These are phyloP conservation scores for Drosophila rufa DNA, from an alignment of 1,140 invertebrate genomes.

Conservation along the genomic window DNA sequence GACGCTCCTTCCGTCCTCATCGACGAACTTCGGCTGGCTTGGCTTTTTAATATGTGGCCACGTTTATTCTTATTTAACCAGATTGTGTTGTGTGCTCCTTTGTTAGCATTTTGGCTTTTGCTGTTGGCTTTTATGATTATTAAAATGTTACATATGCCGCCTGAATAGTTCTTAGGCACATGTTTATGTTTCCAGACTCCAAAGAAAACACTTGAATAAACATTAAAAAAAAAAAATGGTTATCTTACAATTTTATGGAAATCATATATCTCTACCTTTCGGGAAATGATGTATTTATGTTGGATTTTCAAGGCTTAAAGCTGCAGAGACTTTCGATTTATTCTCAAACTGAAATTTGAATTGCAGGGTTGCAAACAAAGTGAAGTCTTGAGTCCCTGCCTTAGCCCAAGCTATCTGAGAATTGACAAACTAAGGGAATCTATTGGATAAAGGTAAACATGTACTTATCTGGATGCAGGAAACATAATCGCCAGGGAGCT, in stretches of 20 bases:
- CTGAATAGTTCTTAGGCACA: conserved; percentile 11
- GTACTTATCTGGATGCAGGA: conserved; percentile 28
- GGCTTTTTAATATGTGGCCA: conserved; percentile 74
- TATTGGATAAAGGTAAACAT: conserved; percentile 20
- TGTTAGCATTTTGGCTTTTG: conserved; percentile 47
- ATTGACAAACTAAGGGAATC: conserved; percentile 8
- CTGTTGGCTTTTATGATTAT: conserved; percentile 78
- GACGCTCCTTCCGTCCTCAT: conserved; percentile 2
- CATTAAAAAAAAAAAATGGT: background rate
- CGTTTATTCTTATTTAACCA: conserved; percentile 62
- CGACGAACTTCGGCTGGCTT: conserved; percentile 16
- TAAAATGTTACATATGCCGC: conserved; percentile 72
- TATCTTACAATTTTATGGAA: too few relatives aligned
- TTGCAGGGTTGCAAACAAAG: background rate
- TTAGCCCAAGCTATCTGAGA: background rate
- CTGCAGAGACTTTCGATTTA: background rate
- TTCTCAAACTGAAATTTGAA: background rate
- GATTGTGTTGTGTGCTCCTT: conserved; percentile 46
- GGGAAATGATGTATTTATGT: background rate
- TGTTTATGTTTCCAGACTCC: conserved; percentile 4
- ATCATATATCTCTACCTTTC: too few relatives aligned
- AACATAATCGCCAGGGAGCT: conserved; percentile 40
- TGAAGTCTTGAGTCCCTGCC: background rate
- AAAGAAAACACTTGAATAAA: background rate
- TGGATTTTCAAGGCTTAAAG: background rate